phyloP scores from a whole-genome alignment of 1,140 invertebrate genomes.

The Yoshiicerus persimilis region DNA sequence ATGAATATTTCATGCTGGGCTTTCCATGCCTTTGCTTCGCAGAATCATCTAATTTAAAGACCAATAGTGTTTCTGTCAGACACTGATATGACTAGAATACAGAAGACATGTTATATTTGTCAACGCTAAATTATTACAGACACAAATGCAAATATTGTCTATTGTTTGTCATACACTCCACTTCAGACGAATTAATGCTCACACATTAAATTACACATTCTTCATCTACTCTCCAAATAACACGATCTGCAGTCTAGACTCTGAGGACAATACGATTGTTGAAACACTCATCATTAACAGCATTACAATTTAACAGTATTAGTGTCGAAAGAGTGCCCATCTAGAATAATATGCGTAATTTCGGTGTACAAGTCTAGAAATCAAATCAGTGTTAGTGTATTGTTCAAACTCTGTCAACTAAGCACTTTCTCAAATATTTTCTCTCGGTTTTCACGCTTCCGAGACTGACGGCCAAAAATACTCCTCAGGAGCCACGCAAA shows the following conservation, averaged over 20 bases:
- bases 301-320: no score
- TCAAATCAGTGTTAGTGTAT: no score
- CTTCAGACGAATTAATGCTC: background rate
- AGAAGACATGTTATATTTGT: background rate
- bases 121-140: background rate
- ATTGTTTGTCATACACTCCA: background rate
- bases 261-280: no score
- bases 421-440: background rate
- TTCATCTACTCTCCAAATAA: no score
- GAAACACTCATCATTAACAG: no score
- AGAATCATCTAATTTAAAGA: background rate
- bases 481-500: no score
- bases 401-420: background rate
- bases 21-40: background rate
- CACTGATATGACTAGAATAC: background rate
- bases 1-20: background rate
- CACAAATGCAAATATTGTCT: background rate
- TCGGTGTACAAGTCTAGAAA: no score
- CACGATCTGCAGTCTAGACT: no score
- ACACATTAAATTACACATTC: no score
- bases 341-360: no score
- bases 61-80: background rate
- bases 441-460: background rate
- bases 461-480: no score
- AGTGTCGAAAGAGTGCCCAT: no score